phyloP scores from a whole-genome alignment of 2,797 vertebrate species.

The Protosalanx chinensis region DNA sequence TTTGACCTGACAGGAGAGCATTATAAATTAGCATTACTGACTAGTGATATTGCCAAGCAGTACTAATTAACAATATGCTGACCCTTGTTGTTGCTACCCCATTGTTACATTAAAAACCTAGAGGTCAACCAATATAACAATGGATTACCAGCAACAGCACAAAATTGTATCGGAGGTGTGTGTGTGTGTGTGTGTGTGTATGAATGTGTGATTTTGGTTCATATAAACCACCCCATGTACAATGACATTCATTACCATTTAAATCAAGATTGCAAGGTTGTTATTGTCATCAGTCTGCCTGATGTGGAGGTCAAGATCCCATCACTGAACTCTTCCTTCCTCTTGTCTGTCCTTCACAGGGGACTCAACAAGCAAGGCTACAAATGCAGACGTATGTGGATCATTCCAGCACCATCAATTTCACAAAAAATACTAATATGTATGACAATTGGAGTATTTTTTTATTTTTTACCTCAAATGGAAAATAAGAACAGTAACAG shows the following conservation, averaged over 20 bases:
- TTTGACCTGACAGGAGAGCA: too few relatives aligned
- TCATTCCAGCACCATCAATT: neutral
- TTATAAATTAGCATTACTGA: too few relatives aligned
- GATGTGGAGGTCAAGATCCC: neutral
- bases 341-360: conserved; percentile 57
- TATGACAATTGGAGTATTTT: too few relatives aligned
- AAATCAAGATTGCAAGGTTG: neutral
- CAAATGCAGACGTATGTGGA: conserved; percentile 78
- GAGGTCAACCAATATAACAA: too few relatives aligned
- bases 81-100: neutral
- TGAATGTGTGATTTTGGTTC: neutral
- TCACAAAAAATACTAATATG: too few relatives aligned
- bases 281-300: neutral
- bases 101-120: too few relatives aligned
- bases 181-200: neutral
- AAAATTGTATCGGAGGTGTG: neutral
- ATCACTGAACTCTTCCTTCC: neutral
- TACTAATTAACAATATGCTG: neutral
- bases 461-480: too few relatives aligned
- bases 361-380: conserved; percentile 83
- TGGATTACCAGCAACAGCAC: too few relatives aligned
- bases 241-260: neutral
- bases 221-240: neutral
- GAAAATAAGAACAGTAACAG: too few relatives aligned
- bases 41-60: too few relatives aligned